Conservation (phyloP, 2,113 vertebrate genomes). For the Sphyrna mokarran region DNA sequence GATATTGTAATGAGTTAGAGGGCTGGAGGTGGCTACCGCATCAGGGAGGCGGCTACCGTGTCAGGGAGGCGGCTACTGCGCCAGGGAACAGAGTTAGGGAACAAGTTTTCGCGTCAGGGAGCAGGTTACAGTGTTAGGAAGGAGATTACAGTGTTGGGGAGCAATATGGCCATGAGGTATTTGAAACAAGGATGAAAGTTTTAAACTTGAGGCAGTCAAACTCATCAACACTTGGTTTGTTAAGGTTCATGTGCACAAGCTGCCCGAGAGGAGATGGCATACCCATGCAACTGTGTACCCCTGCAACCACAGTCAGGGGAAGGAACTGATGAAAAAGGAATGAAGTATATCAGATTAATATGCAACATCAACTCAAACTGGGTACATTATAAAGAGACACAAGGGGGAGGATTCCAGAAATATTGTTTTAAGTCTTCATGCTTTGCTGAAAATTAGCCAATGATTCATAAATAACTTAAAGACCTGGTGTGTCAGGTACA, state of each 20-base stretch:
- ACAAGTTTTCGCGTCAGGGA: no score
- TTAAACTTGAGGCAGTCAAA: background rate
- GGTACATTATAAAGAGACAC: background rate
- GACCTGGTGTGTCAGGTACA: background rate
- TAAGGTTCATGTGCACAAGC: background rate
- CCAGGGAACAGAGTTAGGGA: no score
- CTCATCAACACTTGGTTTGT: background rate
- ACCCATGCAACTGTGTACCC: background rate
- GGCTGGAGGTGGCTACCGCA: no score
- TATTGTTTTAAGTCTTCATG: conserved; percentile 19
- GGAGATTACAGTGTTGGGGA: background rate
- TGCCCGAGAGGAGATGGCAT: background rate
- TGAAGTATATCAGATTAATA: background rate
- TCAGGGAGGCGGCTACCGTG: background rate
- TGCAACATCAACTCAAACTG: conserved; percentile 1
- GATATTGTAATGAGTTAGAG: background rate
- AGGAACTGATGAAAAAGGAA: background rate
- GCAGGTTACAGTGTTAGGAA: no score
- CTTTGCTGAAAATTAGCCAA: conserved; percentile 15
- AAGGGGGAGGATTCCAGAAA: background rate
- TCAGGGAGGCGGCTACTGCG: background rate
- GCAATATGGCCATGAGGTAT: background rate
- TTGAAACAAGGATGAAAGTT: background rate
- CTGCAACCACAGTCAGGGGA: background rate
- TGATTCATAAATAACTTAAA: conserved; percentile 17